Base-by-base conservation (phyloP, 2,113 vertebrate species). In the Pyrgilauda ruficollis region DNA sequence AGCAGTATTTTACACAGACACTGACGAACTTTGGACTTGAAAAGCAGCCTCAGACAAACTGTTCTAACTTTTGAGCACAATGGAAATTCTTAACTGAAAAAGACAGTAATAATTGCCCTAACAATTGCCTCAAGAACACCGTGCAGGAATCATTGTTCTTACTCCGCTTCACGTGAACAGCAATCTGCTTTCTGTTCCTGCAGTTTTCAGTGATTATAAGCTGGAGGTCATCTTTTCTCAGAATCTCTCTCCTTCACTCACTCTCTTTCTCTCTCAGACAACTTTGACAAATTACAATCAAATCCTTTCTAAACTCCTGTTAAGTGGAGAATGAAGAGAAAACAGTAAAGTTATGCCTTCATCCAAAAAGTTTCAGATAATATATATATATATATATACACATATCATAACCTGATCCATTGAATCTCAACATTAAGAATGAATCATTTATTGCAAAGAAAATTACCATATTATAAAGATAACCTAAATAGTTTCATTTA, bases 391-490 rank as follows among this genome's bases (percentile, higher is more conserved):
- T 61, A 41, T 41, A 13, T 41, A 39, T 39, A 41, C 11, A 41
- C 39, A 41, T 41, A 41, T 41, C 0, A 0, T 61, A 81, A 59
- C 14, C 22, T 13, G 5, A 43, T 11, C 18, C 13, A 31, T 2
- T 58, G 31, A 62, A 58, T 69, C 19, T 76, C 68, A 81, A 13
- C 5, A 27, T 66, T 39, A 62, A 67, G 35, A 87, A 52, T 0
- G 0, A 77, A 70, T 70, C 8, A 11, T 4, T 15, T 58, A 39
- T 62, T 86, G 22, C 4, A 47, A 79, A 28, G 30, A 68, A 24
- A 90, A 88, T 49, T 58, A 50, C 5, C 9, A 43, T 31, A 43
- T 16, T 39, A 7, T 18, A 73, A 76, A 83, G 9, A 50, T 67
- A 62, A 77, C 1, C 2, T 12, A 68, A 75, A 64, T 78, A 49